These are phyloP conservation scores for Cricetomys ansorgei DNA, from an alignment of 2,113 vertebrate species.

Conservation along the genomic window DNA sequence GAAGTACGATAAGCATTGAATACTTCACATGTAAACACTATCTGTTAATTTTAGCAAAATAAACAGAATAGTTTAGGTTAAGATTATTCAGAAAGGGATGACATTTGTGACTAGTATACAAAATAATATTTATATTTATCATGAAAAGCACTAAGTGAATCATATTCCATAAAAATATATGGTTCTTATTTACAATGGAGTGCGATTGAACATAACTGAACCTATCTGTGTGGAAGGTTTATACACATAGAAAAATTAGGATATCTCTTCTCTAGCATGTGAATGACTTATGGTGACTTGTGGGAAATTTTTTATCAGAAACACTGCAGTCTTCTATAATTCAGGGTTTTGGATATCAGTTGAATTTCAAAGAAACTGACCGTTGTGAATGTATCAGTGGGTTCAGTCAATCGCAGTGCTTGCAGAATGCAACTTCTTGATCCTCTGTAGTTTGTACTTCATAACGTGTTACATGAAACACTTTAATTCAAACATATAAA, in stretches of 20 bases:
- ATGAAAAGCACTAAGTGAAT: background rate
- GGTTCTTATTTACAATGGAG: background rate
- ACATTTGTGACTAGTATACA: background rate
- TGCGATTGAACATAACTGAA: conserved; percentile 49
- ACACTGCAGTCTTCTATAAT: background rate
- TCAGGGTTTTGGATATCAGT: background rate
- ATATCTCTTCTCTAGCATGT: background rate
- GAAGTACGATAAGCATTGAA: conserved; percentile 17
- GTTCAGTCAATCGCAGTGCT: background rate
- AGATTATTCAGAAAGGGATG: background rate
- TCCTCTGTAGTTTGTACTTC: background rate
- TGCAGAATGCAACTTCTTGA: background rate
- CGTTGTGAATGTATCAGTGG: background rate
- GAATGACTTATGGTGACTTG: background rate
- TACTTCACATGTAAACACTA: conserved; percentile 19
- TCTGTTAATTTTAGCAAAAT: conserved; percentile 36
- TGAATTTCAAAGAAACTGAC: conserved; percentile 50
- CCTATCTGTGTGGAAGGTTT: conserved; percentile 35
- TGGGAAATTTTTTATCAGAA: background rate
- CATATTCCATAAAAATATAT: background rate
- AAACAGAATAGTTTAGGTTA: conserved; percentile 4
- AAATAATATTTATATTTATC: conserved; percentile 45
- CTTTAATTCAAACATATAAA: conserved; percentile 46
- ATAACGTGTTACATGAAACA: background rate
- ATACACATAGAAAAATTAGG: background rate